These are phyloP conservation scores for Heliocidaris erythrogramma DNA, from an alignment of 35 echinoderm and acorn worm genomes.

Conservation along the genomic window DNA sequence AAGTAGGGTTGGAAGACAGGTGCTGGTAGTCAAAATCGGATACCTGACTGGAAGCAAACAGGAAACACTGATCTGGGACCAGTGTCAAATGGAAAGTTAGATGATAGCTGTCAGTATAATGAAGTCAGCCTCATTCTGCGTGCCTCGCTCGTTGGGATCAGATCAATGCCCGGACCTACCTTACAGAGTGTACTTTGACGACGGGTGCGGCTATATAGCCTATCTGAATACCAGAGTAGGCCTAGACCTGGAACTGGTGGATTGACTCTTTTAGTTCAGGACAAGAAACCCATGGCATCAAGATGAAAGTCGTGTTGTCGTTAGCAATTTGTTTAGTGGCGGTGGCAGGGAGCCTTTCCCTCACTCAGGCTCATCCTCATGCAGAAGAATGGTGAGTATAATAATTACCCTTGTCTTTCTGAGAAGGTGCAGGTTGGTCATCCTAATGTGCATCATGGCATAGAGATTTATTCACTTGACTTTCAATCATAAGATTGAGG, in stretches of 20 bases:
- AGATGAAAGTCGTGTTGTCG: background rate
- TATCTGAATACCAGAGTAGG: too few species aligned
- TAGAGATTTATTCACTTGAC: too few species aligned
- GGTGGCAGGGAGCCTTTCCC: background rate
- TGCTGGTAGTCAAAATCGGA: constrained; percentile 5
- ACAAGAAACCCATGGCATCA: background rate
- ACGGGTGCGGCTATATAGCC: too few species aligned
- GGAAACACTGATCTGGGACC: background rate
- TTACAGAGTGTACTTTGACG: too few species aligned
- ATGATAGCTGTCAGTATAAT: background rate
- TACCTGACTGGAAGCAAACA: background rate
- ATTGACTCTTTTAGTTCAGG: background rate
- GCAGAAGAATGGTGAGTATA: background rate
- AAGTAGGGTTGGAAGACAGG: background rate
- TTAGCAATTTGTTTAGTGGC: background rate
- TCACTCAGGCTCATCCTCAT: background rate
- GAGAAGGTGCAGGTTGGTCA: too few species aligned
- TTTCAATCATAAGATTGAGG: too few species aligned
- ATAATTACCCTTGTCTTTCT: background rate
- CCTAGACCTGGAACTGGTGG: background rate
- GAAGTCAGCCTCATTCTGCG: background rate
- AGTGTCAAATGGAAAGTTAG: background rate
- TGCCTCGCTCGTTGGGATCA: background rate
- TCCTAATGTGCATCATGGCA: too few species aligned
- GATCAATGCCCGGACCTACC: too few species aligned